Conservation (phyloP, 2,888 invertebrate genomes). For the Mayetiola destructor region DNA sequence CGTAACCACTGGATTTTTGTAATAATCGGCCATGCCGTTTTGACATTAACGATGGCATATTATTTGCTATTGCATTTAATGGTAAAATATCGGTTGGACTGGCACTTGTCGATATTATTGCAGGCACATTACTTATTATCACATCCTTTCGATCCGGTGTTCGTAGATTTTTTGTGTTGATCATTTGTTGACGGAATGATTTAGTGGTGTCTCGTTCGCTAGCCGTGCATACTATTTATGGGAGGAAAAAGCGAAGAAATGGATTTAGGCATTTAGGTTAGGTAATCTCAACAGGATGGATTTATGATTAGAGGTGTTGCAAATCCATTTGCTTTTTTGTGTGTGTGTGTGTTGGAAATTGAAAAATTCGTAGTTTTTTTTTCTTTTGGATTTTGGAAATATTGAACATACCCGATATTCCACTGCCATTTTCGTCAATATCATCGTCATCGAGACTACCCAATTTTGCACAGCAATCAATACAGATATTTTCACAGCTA, state of each 20-base stretch:
- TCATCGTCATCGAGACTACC: conserved; percentile 23
- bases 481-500: conserved; percentile 25
- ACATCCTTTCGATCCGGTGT: conserved; percentile 2
- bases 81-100: conserved; percentile 1
- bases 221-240: too few relatives aligned
- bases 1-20: background rate
- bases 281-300: too few relatives aligned
- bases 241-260: too few relatives aligned
- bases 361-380: too few relatives aligned
- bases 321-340: background rate
- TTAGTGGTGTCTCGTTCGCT: too few relatives aligned
- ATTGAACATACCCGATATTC: conserved; percentile 11
- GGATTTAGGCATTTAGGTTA: too few relatives aligned
- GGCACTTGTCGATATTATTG: conserved; percentile 8
- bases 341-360: too few relatives aligned
- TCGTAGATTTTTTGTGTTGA: background rate
- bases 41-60: background rate
- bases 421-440: conserved; percentile 15
- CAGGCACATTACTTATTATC: conserved; percentile 1
- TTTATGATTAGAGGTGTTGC: background rate
- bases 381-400: too few relatives aligned
- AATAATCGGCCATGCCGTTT: background rate
- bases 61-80: background rate
- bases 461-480: conserved; percentile 22
- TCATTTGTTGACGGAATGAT: background rate